phyloP scores from a whole-genome alignment of 2,113 vertebrate genomes.

The Phaethon lepturus region DNA sequence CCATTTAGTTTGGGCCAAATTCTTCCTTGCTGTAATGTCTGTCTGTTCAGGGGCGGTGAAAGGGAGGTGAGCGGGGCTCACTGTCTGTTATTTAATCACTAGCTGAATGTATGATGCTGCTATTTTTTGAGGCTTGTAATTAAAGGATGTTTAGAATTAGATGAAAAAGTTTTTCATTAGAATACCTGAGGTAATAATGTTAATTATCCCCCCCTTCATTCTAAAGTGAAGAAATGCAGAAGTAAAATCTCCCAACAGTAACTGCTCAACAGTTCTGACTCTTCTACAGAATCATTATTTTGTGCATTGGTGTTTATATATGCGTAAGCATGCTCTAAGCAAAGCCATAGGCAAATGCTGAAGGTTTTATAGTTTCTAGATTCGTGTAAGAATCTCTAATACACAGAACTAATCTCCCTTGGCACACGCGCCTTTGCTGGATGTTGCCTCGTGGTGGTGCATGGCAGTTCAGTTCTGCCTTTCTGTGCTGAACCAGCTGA shows the following conservation, averaged over 20 bases:
- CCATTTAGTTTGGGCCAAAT: not conserved
- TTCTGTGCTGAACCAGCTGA: not conserved
- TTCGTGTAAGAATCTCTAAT: not conserved
- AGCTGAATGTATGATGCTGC: not conserved
- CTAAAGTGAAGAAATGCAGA: not conserved
- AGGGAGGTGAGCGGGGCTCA: not conserved
- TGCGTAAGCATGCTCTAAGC: not conserved
- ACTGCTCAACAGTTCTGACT: not conserved
- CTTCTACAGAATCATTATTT: not conserved
- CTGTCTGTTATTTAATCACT: not conserved
- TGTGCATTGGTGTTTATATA: not conserved
- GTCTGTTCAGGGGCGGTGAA: not conserved
- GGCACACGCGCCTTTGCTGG: not conserved
- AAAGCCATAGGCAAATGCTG: not conserved
- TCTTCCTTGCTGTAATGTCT: not conserved
- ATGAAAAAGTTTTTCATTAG: not conserved
- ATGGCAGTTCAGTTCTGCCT: not conserved
- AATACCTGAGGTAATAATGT: not conserved
- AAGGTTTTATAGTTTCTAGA: not conserved
- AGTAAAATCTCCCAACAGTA: not conserved
- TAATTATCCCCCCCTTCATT: not conserved
- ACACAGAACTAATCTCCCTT: not conserved
- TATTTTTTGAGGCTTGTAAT: not conserved
- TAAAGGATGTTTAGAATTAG: not conserved
- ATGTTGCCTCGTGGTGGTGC: not conserved